phyloP scores from a whole-genome alignment of 2,888 invertebrate species.

The Heteromyza rotundicornis region DNA sequence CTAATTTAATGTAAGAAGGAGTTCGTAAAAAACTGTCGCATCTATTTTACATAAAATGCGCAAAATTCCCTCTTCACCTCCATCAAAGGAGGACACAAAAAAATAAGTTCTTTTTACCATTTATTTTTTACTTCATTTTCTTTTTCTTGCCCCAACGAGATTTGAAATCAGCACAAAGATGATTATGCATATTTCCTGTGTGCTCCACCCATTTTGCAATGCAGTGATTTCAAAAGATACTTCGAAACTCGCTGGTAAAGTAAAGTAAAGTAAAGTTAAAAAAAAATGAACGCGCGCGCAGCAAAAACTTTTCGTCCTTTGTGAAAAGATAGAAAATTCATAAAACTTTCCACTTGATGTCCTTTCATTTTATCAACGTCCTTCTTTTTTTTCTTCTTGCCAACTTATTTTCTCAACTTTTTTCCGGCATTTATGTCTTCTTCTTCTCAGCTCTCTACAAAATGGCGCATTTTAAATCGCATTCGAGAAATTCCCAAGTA shows the following conservation, averaged over 20 bases:
- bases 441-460: slow-evolving; percentile 31
- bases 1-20: no score
- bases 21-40: no score
- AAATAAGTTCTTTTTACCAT: no score
- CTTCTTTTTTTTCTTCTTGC: slow-evolving; percentile 16
- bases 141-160: background rate
- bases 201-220: slow-evolving; percentile 38
- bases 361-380: slow-evolving; percentile 18
- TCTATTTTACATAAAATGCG: background rate
- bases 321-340: slow-evolving; percentile 42
- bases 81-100: background rate
- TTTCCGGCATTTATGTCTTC: no score
- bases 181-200: slow-evolving; percentile 46
- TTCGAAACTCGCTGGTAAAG: slow-evolving; percentile 4
- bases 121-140: background rate
- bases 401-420: background rate
- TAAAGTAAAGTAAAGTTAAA: slow-evolving; percentile 4
- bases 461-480: slow-evolving; percentile 51
- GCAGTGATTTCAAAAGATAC: slow-evolving; percentile 47
- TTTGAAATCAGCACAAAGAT: slow-evolving; percentile 28
- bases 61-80: background rate
- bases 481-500: background rate
- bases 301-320: slow-evolving; percentile 48
- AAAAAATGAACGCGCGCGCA: slow-evolving; percentile 22
- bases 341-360: slow-evolving; percentile 49